Evolutionary conservation across 30 jellyfish, hydroid and myxozoan genomes (phyloP).

Genomic region (Cassiopea andromeda): DNA sequence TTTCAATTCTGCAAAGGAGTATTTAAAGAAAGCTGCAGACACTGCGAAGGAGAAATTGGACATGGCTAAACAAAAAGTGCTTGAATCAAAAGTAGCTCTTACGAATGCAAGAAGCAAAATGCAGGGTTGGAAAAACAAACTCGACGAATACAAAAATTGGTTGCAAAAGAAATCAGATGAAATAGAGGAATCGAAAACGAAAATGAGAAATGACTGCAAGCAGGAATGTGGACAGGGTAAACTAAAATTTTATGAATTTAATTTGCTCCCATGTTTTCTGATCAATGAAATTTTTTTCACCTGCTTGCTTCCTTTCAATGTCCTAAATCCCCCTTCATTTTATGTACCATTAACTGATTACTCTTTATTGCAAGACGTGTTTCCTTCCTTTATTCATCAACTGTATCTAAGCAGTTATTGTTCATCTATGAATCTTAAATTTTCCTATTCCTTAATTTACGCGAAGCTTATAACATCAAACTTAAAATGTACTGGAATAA

Average conservation of each 20-base stretch:
- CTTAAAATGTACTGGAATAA: not conserved
- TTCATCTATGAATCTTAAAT: too few species aligned
- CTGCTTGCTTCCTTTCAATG: too few species aligned
- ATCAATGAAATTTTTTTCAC: too few species aligned
- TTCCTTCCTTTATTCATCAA: too few species aligned
- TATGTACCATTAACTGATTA: too few species aligned
- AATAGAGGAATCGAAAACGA: constrained; percentile 50
- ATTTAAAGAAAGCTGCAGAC: constrained; percentile 43
- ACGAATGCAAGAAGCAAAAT: constrained; percentile 49
- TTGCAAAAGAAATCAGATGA: constrained; percentile 39
- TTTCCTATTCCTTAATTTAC: too few species aligned
- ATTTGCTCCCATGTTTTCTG: not conserved
- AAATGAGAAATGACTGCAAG: constrained; percentile 38
- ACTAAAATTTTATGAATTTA: too few species aligned
- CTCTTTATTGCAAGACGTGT: too few species aligned
- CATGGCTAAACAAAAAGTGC: constrained; percentile 30
- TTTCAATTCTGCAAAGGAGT: constrained; percentile 22
- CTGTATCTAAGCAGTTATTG: too few species aligned
- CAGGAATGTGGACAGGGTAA: constrained; percentile 77
- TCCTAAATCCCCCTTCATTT: too few species aligned
- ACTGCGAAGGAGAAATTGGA: constrained; percentile 26
- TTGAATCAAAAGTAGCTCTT: constrained; percentile 37
- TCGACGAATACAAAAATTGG: constrained; percentile 31
- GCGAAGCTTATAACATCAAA: too few species aligned
- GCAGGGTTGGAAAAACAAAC: constrained; percentile 55